Conservation (phyloP, 2,113 vertebrate genomes). For the Delphinus delphis region DNA sequence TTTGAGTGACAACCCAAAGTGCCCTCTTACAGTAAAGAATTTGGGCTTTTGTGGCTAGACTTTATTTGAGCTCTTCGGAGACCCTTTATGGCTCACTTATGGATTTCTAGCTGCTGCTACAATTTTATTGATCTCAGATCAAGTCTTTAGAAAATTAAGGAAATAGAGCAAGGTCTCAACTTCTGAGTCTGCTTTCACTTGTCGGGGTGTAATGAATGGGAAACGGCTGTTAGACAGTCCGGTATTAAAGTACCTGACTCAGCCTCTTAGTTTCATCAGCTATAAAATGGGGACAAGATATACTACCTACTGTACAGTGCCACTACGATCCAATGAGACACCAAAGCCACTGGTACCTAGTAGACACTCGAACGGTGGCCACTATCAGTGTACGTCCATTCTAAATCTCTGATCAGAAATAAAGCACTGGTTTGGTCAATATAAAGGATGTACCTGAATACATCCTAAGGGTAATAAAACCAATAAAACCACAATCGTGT, state of each 20-base stretch:
- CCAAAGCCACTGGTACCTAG: not conserved
- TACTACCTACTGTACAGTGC: not conserved
- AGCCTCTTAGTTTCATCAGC: not conserved
- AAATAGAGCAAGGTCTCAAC: not conserved
- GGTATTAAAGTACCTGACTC: not conserved
- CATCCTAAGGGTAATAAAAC: not conserved
- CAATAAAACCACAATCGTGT: not conserved
- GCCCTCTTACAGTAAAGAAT: not conserved
- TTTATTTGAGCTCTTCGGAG: not conserved
- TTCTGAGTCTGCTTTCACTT: not conserved
- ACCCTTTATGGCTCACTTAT: not conserved
- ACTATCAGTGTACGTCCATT: not conserved
- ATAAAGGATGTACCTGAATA: not conserved
- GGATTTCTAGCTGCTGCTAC: not conserved
- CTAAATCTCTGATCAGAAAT: slow-evolving; percentile 2
- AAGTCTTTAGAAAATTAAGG: not conserved
- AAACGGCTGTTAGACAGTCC: not conserved
- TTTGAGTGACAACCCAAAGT: not conserved
- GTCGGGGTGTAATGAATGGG: not conserved
- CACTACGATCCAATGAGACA: not conserved
- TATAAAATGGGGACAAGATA: not conserved
- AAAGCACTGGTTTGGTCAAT: not conserved
- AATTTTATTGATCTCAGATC: not conserved
- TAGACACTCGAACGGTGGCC: not conserved
- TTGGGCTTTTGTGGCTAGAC: not conserved